phyloP scores from a whole-genome alignment of 2,888 invertebrate genomes.

The Plebejus argus region DNA sequence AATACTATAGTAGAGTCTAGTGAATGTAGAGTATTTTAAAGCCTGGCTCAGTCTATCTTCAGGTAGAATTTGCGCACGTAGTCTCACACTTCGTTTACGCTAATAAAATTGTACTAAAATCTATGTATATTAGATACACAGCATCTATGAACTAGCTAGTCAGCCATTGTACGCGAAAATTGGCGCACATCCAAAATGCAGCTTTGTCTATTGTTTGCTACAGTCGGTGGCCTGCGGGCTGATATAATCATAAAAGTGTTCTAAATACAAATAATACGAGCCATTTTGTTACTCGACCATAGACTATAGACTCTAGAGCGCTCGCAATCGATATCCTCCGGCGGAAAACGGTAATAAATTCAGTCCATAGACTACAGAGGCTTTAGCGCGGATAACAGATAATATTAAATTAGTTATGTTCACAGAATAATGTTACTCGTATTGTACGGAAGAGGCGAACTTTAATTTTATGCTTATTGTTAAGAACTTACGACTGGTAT shows the following conservation, averaged over 20 bases:
- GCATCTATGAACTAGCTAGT: background rate
- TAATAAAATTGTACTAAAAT: background rate
- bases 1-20: no score
- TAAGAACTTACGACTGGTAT: background rate
- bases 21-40: no score
- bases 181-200: constrained; percentile 18
- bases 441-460: background rate
- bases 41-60: no score
- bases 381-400: background rate
- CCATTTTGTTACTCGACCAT: background rate
- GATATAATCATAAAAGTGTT: constrained; percentile 16
- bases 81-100: background rate
- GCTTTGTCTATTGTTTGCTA: constrained; percentile 15
- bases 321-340: constrained; percentile 24
- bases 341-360: constrained; percentile 8
- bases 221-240: background rate
- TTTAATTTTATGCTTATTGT: background rate
- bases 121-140: background rate
- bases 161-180: constrained; percentile 1
- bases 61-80: no score
- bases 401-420: constrained; percentile 7
- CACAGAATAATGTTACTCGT: background rate
- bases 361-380: constrained; percentile 10
- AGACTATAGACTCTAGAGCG: background rate
- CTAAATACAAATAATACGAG: constrained; percentile 8